These are phyloP conservation scores for Tupaia tana DNA, from an alignment of 2,113 vertebrate species.

Conservation along the genomic window DNA sequence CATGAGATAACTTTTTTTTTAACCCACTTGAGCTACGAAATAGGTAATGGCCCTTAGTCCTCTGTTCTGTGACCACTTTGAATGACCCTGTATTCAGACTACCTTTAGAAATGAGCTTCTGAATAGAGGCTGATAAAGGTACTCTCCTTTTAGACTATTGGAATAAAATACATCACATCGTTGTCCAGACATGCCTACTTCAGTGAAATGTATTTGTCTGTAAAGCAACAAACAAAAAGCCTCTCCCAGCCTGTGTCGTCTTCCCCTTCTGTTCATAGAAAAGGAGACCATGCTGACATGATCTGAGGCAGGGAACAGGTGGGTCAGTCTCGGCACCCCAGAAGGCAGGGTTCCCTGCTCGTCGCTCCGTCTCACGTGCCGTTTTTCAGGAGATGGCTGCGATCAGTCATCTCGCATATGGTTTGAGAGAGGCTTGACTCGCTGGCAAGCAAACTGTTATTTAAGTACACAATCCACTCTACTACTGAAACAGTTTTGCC, in stretches of 20 bases:
- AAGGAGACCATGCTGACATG: conserved; percentile 89
- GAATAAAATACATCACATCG: conserved; percentile 87
- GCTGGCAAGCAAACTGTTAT: conserved; percentile 89
- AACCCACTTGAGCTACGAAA: conserved; percentile 70
- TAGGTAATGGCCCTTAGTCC: conserved; percentile 81
- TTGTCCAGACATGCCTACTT: conserved; percentile 83
- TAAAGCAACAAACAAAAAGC: conserved; percentile 82
- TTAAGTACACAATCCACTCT: conserved; percentile 91
- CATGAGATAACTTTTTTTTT: conserved; percentile 78
- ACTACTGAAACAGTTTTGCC: conserved; percentile 91
- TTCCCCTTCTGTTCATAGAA: conserved; percentile 89
- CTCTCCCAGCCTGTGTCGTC: conserved; percentile 86
- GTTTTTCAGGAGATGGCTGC: conserved; percentile 86
- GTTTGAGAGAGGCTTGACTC: conserved; percentile 86
- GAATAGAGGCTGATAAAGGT: conserved; percentile 86
- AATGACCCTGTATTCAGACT: conserved; percentile 88
- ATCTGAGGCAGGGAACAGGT: conserved; percentile 88
- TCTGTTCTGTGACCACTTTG: conserved; percentile 88
- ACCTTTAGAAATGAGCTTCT: conserved; percentile 88
- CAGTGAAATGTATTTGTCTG: conserved; percentile 88
- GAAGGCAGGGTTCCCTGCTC: conserved; percentile 86
- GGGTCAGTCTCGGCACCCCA: conserved; percentile 88
- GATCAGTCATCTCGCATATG: conserved; percentile 86
- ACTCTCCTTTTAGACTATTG: conserved; percentile 84
- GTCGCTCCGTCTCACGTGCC: conserved; percentile 88